phyloP scores from a whole-genome alignment of 2,113 vertebrate species.

The Mustelus asterias region DNA sequence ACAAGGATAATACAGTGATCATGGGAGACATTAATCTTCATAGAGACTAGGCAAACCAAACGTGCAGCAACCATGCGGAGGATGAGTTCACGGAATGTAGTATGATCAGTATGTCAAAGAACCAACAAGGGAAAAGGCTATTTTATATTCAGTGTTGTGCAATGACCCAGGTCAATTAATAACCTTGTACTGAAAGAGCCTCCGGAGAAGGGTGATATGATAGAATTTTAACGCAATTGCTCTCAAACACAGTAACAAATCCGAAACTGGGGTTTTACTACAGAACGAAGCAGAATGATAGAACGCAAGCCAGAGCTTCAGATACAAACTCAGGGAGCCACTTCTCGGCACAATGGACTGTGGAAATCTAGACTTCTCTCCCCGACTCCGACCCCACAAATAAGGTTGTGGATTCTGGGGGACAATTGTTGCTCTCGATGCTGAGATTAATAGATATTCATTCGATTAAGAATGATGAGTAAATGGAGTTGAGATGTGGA shows the following conservation, averaged over 20 bases:
- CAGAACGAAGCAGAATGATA: neutral
- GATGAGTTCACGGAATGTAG: neutral
- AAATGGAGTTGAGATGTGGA: neutral
- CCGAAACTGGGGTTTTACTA: neutral
- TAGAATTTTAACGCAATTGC: neutral
- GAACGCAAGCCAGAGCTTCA: neutral
- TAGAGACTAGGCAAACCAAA: neutral
- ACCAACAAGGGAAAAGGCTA: neutral
- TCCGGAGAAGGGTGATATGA: neutral
- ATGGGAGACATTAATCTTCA: neutral
- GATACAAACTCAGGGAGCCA: too few relatives aligned
- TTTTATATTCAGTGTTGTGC: neutral
- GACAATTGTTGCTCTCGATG: too few relatives aligned
- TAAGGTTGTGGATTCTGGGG: too few relatives aligned
- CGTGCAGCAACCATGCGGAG: neutral
- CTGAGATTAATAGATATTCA: too few relatives aligned
- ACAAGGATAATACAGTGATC: neutral
- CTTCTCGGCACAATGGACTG: too few relatives aligned
- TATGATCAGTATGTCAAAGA: neutral
- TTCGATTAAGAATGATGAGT: too few relatives aligned
- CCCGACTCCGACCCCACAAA: too few relatives aligned
- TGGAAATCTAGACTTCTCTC: too few relatives aligned
- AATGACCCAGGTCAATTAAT: neutral
- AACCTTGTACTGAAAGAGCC: neutral
- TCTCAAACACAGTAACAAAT: neutral